Evolutionary conservation across 1,140 invertebrate species (phyloP), one percentile per base, ranked within the genome.

Genomic region (Drosophila albomicans): DNA sequence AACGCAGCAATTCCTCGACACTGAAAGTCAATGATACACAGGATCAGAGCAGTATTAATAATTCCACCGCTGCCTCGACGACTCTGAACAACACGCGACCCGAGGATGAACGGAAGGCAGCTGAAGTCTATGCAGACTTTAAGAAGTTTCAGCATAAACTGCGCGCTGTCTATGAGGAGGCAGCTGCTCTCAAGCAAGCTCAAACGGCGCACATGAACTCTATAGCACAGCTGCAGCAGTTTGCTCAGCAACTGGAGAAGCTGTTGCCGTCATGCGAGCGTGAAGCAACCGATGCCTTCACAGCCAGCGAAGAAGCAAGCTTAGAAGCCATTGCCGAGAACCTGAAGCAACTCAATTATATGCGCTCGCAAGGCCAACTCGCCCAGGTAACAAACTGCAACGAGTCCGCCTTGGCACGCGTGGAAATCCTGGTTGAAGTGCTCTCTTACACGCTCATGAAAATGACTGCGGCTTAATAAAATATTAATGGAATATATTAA

Each of bases 221-320:
- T 25, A 48, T 92, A 1, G 30, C 49, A 0, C 81, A 92, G 32
- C 49, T 92, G 2, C 75, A 66, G n/a, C 68, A 56, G 0, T 92
- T 92, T 46, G 73, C 78, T 1, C 79, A 86, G 43, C 87, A 92
- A 28, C 32, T 92, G 51, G 78, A 89, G 3, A 86, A 91, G 45
- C 56, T 92, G 0, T 51, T 91, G 69, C 87, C 81, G 0, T 20
- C 81, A 0, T 20, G 54, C 0, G 62, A 66, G 4, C 52, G 45
- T 1, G 71, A 66, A 0, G 45, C 69, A 1, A 54, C 72, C 3
- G 79, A 79, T 25, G 86, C 87, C 3, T 79, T 87, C 10, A 80
- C 77, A 16, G 2, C 54, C 0, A 64, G 56, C 11, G 84, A 92
- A 43, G 41, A 78, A 25, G 15, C 8, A 5, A 81, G 46, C 28